Base-by-base conservation (phyloP, 2,113 vertebrate genomes). In the Parotia lawesii region DNA sequence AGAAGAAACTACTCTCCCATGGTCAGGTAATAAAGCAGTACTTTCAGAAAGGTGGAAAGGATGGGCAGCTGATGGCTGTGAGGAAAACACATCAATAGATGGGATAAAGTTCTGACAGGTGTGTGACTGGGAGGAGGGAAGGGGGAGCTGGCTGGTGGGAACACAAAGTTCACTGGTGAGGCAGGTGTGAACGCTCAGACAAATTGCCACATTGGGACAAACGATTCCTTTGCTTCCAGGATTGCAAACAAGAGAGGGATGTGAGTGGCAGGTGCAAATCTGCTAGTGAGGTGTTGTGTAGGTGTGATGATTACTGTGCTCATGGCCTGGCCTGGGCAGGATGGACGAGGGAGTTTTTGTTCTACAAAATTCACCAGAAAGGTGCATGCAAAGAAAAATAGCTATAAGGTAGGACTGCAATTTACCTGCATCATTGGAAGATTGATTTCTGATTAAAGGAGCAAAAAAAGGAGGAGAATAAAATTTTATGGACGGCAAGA, bases 361-460 rank as follows among this genome's bases (percentile, higher is more conserved):
- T 69, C 42, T 80, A 64, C 44, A 87, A 92, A 91, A 88, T 33
- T 57, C 35, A 50, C 20, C 37, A 76, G 38, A 80, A 82, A 62
- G 58, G 33, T 53, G 31, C 29, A 38, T 42, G 27, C 7, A 23
- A 31, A 72, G 40, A 57, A 71, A 18, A 27, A 15, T 0, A 35
- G 17, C 50, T 50, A 5, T 37, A 64, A 85, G 65, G 45, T 70
- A 80, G 77, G 27, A 45, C 8, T 80, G 85, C 47, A 70, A 60
- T 77, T 82, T 80, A 82, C 89, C 48, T 92, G 50, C 42, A 5
- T 73, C 90, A 84, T 65, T 62, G 73, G 44, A 73, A 85, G 62
- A 72, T 70, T 94, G 85, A 84, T 95, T 97, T 88, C 82, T 93
- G 76, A 75, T 82, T 75, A 61, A 92, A 86, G 23, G 35, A 90